Percentiles rank a stretch among this genome's conserved stretches.
phyloP scores from a whole-genome alignment of 2,888 invertebrate species.

The Pammene fasciana region DNA sequence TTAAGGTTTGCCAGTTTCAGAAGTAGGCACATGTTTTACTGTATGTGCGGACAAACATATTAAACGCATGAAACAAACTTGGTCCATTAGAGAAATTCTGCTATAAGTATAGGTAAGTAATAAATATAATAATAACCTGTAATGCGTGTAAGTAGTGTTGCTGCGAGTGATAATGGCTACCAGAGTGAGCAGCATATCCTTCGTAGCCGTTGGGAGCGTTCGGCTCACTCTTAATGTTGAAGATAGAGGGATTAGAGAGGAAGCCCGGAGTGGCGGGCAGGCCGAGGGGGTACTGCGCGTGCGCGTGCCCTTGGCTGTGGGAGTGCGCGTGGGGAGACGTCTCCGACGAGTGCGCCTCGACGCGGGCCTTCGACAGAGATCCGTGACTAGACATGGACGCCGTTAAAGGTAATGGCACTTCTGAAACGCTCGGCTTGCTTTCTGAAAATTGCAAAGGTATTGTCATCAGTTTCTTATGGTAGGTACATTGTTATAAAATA shows the following conservation, averaged over 20 bases:
- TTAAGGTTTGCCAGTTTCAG: too few relatives aligned
- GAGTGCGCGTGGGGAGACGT: constrained; percentile 73
- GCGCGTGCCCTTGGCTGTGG: constrained; percentile 57
- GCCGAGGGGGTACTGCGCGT: constrained; percentile 59
- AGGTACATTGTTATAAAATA: too few relatives aligned
- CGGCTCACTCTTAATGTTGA: constrained; percentile 79
- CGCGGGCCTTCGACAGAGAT: constrained; percentile 50
- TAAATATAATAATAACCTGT: constrained; percentile 58
- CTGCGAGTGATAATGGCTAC: constrained; percentile 72
- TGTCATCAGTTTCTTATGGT: too few relatives aligned
- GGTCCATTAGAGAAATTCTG: too few relatives aligned
- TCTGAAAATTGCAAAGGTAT: constrained; percentile 54
- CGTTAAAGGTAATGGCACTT: constrained; percentile 72
- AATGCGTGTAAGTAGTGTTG: constrained; percentile 84
- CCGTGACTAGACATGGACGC: constrained; percentile 56
- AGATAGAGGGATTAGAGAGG: constrained; percentile 68
- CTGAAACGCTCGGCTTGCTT: constrained; percentile 74
- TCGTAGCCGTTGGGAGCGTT: constrained; percentile 63
- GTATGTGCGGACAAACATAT: too few relatives aligned
- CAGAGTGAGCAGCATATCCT: constrained; percentile 61
- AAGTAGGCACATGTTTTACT: too few relatives aligned
- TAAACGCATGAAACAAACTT: too few relatives aligned
- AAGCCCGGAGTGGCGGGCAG: constrained; percentile 60
- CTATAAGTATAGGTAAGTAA: too few relatives aligned
- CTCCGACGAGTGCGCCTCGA: constrained; percentile 63